Conservation (phyloP, 2,797 vertebrate genomes). For the Neostethus bicornis region DNA sequence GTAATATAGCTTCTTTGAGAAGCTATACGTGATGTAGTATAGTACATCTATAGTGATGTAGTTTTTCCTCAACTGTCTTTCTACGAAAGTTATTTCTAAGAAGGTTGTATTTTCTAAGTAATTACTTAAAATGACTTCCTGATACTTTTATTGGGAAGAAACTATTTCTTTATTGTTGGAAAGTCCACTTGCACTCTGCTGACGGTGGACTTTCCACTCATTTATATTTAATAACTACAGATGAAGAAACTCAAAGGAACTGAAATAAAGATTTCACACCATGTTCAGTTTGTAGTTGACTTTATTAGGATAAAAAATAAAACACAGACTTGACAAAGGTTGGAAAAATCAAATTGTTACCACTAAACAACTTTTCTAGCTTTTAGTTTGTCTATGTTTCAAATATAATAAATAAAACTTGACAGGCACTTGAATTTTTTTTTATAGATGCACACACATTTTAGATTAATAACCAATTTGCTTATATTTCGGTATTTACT, state of each 20-base stretch:
- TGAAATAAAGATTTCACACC: background rate
- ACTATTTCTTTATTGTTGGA: too few species aligned
- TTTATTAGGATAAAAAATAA: conserved; percentile 63
- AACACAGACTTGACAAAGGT: background rate
- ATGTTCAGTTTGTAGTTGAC: conserved; percentile 3
- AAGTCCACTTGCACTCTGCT: too few species aligned
- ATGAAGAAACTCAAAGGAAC: background rate
- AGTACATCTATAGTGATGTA: too few species aligned
- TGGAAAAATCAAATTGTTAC: background rate
- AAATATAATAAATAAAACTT: conserved; percentile 29
- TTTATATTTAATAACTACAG: background rate
- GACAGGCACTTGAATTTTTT: conserved; percentile 10
- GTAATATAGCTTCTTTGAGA: too few species aligned
- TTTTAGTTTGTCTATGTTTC: conserved; percentile 13
- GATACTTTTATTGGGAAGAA: too few species aligned
- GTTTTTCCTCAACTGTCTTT: too few species aligned
- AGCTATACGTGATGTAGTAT: too few species aligned
- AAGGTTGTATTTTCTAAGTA: too few species aligned
- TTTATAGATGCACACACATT: conserved; percentile 9
- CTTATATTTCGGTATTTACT: too few species aligned
- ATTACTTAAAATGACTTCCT: too few species aligned
- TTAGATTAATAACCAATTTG: conserved; percentile 18
- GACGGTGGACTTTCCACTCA: background rate
- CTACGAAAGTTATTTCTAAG: too few species aligned
- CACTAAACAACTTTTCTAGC: background rate